Base-by-base conservation (phyloP, 2,113 vertebrate species). In the Crotalus horridus region DNA sequence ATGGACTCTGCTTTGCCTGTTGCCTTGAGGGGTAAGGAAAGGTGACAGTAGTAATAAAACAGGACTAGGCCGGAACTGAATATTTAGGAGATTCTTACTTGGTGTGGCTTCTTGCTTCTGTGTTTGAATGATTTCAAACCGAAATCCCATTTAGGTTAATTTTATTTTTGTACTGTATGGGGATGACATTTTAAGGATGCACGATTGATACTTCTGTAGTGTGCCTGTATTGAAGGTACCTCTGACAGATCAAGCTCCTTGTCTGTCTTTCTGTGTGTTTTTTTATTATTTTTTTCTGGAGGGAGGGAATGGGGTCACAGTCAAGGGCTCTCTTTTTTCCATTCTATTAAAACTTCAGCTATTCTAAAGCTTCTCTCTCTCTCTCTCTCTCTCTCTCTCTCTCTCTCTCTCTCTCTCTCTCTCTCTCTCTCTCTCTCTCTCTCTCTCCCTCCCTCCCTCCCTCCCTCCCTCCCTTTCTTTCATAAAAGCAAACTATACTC, bases 131-230 rank as follows among this genome's bases (percentile, higher is more conserved):
- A 93, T 96, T 95, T 96, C 96, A 96, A 97, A 97, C 97, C 98
- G 64, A 69, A 69, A 33, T 97, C 97, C 98, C 92, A 94, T 98
- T 98, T 97, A 97, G 98, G 97, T 96, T 97, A 96, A 95, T 95
- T 97, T 98, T 98, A 98, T 98, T 98, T 98, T 98, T 98, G 96
- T 96, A 94, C 95, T 94, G 90, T 94, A 93, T 93, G 97, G 95
- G 96, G 98, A 98, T 92, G 95, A 97, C 96, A 97, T 96, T 97
- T 96, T 96, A 97, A 98, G 98, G 97, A 96, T 95, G 95, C 64
- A 4, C 97, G 98, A 98, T 98, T 98, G 97, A 97, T 97, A 97
- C 98, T 98, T 98, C 97, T 96, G 91, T 96, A 97, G 96, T 95
- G 94, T 91, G 95, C 97, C 94, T 7, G 95, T 97, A 95, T 97